A percentile compares a stretch with the other conserved stretches of the same genome.
Conservation (phyloP, 2,888 invertebrate species). For the Eupithecia vulgata region DNA sequence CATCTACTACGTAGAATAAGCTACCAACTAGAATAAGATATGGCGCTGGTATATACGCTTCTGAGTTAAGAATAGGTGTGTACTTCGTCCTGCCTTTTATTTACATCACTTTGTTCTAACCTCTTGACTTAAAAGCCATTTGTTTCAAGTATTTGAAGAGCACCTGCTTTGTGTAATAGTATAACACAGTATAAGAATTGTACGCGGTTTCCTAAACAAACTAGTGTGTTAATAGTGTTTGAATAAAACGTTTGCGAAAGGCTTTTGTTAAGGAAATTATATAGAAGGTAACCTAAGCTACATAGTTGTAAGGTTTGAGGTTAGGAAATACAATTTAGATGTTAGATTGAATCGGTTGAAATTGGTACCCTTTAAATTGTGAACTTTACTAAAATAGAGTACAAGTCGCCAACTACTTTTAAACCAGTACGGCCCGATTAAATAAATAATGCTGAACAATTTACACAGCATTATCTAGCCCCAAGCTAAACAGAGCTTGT, state of each 20-base stretch:
- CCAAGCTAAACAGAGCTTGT: no score
- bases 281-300: background rate
- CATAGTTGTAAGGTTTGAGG: background rate
- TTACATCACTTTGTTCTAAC: slow-evolving; percentile 26
- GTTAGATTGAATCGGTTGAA: no score
- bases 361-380: no score
- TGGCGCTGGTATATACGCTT: background rate
- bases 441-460: no score
- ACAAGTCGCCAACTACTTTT: no score
- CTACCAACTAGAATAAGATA: background rate
- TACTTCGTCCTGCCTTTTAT: slow-evolving; percentile 12
- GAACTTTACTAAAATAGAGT: no score
- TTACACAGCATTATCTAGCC: no score
- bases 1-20: no score
- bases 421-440: no score
- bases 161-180: slow-evolving; percentile 35
- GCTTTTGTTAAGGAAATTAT: slow-evolving; percentile 8
- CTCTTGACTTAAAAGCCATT: slow-evolving; percentile 32
- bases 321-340: background rate
- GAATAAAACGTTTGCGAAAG: slow-evolving; percentile 30
- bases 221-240: slow-evolving; percentile 39
- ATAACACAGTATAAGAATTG: slow-evolving; percentile 34
- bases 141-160: slow-evolving; percentile 39
- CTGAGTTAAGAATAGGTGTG: background rate
- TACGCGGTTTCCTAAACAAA: slow-evolving; percentile 41